Percentiles rank a stretch among this genome's conserved stretches.
These are phyloP conservation scores for Epinephelus lanceolatus DNA, from an alignment of 2,113 vertebrate species.

Conservation along the genomic window DNA sequence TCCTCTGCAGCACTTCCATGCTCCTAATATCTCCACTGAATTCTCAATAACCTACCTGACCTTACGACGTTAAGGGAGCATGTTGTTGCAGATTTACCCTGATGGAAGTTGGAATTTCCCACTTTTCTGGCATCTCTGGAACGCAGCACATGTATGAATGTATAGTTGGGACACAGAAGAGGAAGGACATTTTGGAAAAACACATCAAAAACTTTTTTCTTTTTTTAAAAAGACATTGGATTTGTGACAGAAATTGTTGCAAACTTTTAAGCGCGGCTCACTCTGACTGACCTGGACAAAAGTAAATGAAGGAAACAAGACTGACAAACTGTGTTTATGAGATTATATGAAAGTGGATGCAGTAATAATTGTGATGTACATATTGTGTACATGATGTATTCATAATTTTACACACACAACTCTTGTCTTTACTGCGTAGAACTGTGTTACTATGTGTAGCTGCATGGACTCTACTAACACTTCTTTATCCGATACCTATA, in stretches of 20 bases:
- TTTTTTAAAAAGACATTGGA: background rate
- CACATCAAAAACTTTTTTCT: background rate
- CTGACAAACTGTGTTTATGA: background rate
- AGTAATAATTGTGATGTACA: slow-evolving; percentile 30
- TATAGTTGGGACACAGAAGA: background rate
- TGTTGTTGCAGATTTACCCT: background rate
- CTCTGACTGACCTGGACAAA: background rate
- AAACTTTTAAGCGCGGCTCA: background rate
- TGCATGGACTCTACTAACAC: slow-evolving; percentile 13
- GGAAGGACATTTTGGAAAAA: background rate
- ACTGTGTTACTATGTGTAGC: background rate
- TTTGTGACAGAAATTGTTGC: background rate
- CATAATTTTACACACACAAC: slow-evolving; percentile 14
- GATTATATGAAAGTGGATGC: slow-evolving; percentile 24
- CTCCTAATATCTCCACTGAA: background rate
- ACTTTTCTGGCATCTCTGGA: background rate
- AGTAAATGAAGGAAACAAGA: background rate
- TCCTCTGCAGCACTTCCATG: too few species aligned
- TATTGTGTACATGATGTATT: slow-evolving; percentile 31
- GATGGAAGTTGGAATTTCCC: background rate
- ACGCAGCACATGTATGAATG: background rate
- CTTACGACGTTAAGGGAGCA: fast-evolving
- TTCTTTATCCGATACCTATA: background rate
- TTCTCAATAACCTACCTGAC: background rate
- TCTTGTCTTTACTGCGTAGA: slow-evolving; percentile 12